phyloP scores from a whole-genome alignment of 2,888 invertebrate genomes.

The Tetragnatha montana region DNA sequence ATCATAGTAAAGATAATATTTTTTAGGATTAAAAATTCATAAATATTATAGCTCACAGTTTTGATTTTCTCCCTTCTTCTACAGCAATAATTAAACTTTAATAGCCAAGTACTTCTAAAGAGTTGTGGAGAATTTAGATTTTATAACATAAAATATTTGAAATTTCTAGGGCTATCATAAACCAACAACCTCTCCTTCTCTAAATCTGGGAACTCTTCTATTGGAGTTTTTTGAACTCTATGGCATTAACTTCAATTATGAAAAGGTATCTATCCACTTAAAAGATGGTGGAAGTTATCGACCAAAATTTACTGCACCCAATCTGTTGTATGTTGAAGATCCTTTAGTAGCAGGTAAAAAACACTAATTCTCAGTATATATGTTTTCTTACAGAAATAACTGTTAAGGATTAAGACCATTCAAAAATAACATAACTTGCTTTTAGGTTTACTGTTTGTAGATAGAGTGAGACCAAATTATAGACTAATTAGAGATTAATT shows the following conservation, averaged over 20 bases:
- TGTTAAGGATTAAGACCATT: too few relatives aligned
- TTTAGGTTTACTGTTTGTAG: too few relatives aligned
- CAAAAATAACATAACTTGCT: too few relatives aligned
- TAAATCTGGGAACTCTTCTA: conserved; percentile 93
- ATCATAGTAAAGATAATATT: too few relatives aligned
- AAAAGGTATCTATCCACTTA: conserved; percentile 62
- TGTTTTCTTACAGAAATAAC: too few relatives aligned
- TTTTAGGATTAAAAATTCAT: too few relatives aligned
- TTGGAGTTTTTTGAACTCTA: conserved; percentile 98
- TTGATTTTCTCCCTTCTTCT: too few relatives aligned
- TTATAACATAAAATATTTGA: conserved; percentile 73
- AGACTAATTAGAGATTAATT: too few relatives aligned
- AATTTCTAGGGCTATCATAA: conserved; percentile 77
- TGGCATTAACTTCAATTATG: conserved; percentile 88
- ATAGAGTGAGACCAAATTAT: too few relatives aligned
- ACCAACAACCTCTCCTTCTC: conserved; percentile 73
- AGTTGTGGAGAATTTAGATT: neutral
- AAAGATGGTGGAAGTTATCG: conserved; percentile 35
- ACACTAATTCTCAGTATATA: too few relatives aligned
- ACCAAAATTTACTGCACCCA: conserved; percentile 9
- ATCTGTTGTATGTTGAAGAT: conserved; percentile 57
- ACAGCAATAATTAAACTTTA: too few relatives aligned
- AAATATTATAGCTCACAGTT: too few relatives aligned
- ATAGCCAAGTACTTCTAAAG: neutral
- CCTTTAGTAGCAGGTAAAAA: conserved; percentile 35